A percentile compares a stretch with the other conserved stretches of the same genome.
phyloP scores from a whole-genome alignment of 1,140 invertebrate species.

The Dendroctonus ponderosae region DNA sequence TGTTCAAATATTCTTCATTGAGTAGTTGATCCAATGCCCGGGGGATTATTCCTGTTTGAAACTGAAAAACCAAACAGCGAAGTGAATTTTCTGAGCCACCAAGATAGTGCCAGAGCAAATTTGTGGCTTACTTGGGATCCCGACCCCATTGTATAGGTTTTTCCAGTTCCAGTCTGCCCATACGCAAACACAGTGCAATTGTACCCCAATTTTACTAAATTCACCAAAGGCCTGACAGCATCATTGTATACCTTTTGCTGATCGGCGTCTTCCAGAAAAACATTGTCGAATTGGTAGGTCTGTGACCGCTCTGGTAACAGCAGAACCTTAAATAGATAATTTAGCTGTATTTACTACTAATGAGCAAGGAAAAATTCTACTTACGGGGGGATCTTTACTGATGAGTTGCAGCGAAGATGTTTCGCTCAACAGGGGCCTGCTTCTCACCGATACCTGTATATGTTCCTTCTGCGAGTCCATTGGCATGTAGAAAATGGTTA shows the following conservation, averaged over 20 bases:
- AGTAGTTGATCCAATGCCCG: slow-evolving; percentile 43
- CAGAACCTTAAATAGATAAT: slow-evolving; percentile 36
- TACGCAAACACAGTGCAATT: slow-evolving; percentile 97
- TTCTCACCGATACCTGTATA: too few relatives aligned
- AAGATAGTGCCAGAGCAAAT: too few relatives aligned
- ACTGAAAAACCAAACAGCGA: too few relatives aligned
- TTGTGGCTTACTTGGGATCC: slow-evolving; percentile 74
- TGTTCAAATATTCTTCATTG: slow-evolving; percentile 45
- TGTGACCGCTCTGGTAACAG: slow-evolving; percentile 48
- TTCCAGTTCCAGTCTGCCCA: slow-evolving; percentile 94
- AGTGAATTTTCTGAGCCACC: too few relatives aligned
- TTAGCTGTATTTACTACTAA: slow-evolving; percentile 10
- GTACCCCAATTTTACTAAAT: slow-evolving; percentile 90
- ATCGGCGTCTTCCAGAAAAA: slow-evolving; percentile 80
- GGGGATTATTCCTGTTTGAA: slow-evolving; percentile 40
- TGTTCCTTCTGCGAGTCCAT: too few relatives aligned
- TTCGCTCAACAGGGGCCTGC: too few relatives aligned
- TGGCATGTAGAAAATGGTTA: too few relatives aligned
- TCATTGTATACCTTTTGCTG: slow-evolving; percentile 76
- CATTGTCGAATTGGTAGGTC: slow-evolving; percentile 88
- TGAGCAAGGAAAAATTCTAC: too few relatives aligned
- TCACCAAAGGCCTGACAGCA: slow-evolving; percentile 87
- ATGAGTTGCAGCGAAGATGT: slow-evolving; percentile 38
- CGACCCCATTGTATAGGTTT: slow-evolving; percentile 93
- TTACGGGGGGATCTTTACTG: slow-evolving; percentile 41